A percentile compares a stretch with the other conserved stretches of the same genome.
Evolutionary conservation across 2,797 vertebrate genomes (phyloP).

Genomic region (Rhinichthys osculus): DNA sequence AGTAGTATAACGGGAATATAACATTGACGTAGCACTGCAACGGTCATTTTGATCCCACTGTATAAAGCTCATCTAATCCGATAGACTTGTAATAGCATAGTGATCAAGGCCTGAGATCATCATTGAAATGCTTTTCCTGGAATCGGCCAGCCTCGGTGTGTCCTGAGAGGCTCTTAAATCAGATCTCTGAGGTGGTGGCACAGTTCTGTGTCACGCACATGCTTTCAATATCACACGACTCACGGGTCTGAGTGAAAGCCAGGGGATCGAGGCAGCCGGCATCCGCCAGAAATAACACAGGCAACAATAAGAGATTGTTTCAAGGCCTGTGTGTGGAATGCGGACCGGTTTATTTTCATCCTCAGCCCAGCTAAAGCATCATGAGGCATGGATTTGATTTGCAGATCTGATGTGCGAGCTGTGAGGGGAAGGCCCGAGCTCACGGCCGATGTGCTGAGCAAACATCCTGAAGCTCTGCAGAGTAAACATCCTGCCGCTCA

Average conservation of each 20-base stretch:
- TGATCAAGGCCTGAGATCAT: slow-evolving; percentile 10
- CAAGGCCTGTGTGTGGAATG: not conserved
- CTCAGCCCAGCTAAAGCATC: not conserved
- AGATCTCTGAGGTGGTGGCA: slow-evolving; percentile 26
- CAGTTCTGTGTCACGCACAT: slow-evolving; percentile 26
- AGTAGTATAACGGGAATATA: not conserved
- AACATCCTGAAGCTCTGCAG: slow-evolving; percentile 67
- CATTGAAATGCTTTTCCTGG: not conserved
- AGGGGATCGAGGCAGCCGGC: not conserved
- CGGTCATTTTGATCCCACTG: not conserved
- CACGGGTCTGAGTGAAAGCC: not conserved
- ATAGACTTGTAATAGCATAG: not conserved
- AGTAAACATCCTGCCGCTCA: slow-evolving; percentile 67
- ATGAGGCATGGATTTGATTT: not conserved
- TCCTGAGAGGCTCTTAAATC: slow-evolving; percentile 1
- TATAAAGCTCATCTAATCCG: not conserved
- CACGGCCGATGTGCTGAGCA: slow-evolving; percentile 65
- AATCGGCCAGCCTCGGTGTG: not conserved
- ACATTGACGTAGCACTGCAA: not conserved
- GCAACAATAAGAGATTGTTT: not conserved
- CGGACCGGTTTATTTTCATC: not conserved
- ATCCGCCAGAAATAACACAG: not conserved
- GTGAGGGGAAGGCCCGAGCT: slow-evolving; percentile 33
- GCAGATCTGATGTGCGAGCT: slow-evolving; percentile 41
- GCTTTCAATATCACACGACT: slow-evolving; percentile 17